phyloP scores from a whole-genome alignment of 2,888 invertebrate genomes.

The Drosophila mimica region DNA sequence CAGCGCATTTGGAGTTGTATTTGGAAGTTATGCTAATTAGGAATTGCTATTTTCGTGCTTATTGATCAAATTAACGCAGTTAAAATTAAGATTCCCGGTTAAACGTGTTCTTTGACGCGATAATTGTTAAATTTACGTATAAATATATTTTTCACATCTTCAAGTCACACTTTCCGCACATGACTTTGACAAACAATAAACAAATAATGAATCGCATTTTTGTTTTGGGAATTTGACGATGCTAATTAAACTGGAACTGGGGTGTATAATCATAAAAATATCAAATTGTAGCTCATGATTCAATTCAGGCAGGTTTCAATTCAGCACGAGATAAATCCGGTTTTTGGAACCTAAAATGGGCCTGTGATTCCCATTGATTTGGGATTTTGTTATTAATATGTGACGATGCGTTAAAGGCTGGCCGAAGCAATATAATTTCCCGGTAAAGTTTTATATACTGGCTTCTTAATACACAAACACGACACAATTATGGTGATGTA shows the following conservation, averaged over 20 bases:
- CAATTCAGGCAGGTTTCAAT: constrained; percentile 33
- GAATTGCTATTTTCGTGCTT: constrained; percentile 42
- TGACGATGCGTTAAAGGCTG: constrained; percentile 1
- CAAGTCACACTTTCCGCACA: constrained; percentile 59
- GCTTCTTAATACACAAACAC: constrained; percentile 35
- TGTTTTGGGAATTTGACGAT: constrained; percentile 29
- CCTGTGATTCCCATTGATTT: constrained; percentile 51
- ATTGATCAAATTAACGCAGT: constrained; percentile 65
- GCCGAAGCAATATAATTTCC: constrained; percentile 20
- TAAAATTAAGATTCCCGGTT: constrained; percentile 47
- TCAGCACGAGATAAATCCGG: constrained; percentile 49
- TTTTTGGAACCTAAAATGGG: constrained; percentile 33
- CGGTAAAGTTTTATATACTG: constrained; percentile 8
- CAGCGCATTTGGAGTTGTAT: constrained; percentile 27
- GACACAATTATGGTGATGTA: constrained; percentile 30
- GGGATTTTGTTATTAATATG: neutral
- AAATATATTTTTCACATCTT: constrained; percentile 45
- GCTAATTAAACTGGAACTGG: constrained; percentile 57
- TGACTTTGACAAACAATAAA: constrained; percentile 40
- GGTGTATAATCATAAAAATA: constrained; percentile 24
- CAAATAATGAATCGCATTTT: constrained; percentile 54
- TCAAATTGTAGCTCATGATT: constrained; percentile 61
- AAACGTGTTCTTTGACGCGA: constrained; percentile 59
- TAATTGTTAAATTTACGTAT: neutral
- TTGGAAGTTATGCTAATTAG: constrained; percentile 46